Conservation (phyloP, 2,113 vertebrate genomes). For the Hydropotes inermis region DNA sequence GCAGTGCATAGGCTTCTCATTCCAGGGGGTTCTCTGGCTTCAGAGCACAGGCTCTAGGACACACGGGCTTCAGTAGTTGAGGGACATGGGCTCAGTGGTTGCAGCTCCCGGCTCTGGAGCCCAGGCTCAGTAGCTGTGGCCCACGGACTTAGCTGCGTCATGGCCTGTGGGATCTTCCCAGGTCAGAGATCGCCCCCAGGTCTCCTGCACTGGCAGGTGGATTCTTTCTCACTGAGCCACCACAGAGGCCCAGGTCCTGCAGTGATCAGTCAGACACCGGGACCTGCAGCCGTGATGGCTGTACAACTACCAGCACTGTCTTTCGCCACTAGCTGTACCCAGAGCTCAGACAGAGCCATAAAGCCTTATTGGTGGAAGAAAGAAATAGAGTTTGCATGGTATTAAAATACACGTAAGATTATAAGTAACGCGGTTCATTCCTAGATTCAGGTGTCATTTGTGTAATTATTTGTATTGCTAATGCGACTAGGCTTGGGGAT, state of each 20-base stretch:
- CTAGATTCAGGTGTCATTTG: neutral
- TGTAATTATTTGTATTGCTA: neutral
- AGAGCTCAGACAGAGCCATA: neutral
- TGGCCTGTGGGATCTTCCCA: neutral
- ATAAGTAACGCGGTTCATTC: neutral
- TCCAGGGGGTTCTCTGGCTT: neutral
- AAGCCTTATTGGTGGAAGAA: neutral
- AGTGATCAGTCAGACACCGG: neutral
- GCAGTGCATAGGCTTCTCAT: neutral
- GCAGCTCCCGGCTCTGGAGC: neutral
- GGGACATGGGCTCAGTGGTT: neutral
- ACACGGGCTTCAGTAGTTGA: neutral
- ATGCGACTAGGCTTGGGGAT: neutral
- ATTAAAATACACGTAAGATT: neutral
- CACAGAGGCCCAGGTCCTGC: neutral
- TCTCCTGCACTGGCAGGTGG: neutral
- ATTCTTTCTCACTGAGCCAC: neutral
- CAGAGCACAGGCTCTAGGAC: neutral
- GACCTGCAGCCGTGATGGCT: neutral
- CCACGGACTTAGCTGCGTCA: neutral
- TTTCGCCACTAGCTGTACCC: neutral
- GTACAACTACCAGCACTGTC: rapidly evolving
- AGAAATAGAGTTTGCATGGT: neutral
- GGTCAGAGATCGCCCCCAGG: neutral
- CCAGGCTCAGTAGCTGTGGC: neutral